Evolutionary conservation across 2,797 vertebrate species (phyloP).

Genomic region (Periophthalmus magnuspinnatus): DNA sequence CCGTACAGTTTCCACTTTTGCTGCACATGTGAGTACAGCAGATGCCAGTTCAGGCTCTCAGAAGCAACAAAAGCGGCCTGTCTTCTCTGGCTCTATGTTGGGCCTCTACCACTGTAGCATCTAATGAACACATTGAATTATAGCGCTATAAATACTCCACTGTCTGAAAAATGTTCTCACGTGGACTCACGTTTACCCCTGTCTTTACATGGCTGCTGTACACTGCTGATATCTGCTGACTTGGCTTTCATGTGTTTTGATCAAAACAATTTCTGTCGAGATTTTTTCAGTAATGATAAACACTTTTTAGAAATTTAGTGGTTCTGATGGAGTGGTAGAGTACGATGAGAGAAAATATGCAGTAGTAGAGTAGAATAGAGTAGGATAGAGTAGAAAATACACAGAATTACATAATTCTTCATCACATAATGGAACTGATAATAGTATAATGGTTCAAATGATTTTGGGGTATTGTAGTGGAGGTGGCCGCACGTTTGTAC

Average conservation of each 20-base stretch:
- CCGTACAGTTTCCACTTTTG: not conserved
- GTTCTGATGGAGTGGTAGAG: too few relatives aligned
- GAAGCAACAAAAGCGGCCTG: constrained; percentile 31
- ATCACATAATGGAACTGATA: too few relatives aligned
- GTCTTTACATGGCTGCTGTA: not conserved
- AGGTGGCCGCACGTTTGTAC: too few relatives aligned
- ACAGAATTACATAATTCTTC: too few relatives aligned
- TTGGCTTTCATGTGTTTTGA: not conserved
- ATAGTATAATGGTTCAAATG: too few relatives aligned
- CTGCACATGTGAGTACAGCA: constrained; percentile 5
- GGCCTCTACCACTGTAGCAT: constrained; percentile 30
- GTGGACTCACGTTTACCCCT: not conserved
- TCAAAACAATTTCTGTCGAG: not conserved
- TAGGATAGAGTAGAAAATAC: too few relatives aligned
- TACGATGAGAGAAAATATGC: too few relatives aligned
- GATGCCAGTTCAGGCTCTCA: constrained; percentile 25
- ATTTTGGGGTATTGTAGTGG: too few relatives aligned
- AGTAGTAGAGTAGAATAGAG: too few relatives aligned
- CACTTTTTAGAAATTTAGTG: too few relatives aligned
- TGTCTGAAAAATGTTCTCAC: constrained; percentile 17
- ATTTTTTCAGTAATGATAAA: too few relatives aligned
- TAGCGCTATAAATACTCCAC: constrained; percentile 42
- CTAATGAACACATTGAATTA: constrained; percentile 50
- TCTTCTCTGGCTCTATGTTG: constrained; percentile 16
- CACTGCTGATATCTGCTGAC: not conserved